Evolutionary conservation across 2,797 vertebrate species (phyloP), one percentile per base, ranked within the genome.

Genomic region (Gobionotothen gibberifrons): DNA sequence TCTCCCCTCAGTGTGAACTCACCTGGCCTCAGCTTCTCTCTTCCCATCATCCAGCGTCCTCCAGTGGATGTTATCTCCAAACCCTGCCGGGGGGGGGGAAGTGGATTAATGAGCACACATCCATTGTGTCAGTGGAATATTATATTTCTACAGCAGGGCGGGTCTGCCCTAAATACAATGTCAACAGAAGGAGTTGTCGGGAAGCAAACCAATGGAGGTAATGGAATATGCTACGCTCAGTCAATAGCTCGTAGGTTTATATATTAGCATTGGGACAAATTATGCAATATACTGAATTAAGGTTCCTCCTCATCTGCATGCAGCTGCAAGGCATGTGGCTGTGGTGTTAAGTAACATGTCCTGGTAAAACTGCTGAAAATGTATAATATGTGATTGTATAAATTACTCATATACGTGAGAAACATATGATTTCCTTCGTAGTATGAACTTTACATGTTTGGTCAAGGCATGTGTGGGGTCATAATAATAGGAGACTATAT

Each of bases 31-130:
- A 36, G 98, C 97, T 83, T 99, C 98, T 63, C 93, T 98, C 92
- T 96, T 99, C 66, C 97, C 98, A 87, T 99, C 97, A 61, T 99
- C 97, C 77, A 99, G 88, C 5, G 95, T 97, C 89, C 98, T 96
- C 98, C 98, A 99, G 71, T 98, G 95, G 93, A 99, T 99, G 79
- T 97, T 96, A 79, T 99, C 97, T 75, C 98, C 98, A 85, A 99
- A 99, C 63, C 98, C 98, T 99, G 79, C 16, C 2, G 55, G 59
- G 32, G 32, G 59, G 32, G 32, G 22, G n/a, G 14, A 11, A 63
- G 71, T 21, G 9, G 22, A 44, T 21, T 4, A 58, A 58, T 77
- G 47, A 72, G 51, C 17, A 54, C 60, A 63, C 19, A 32, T 9
- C 46, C n/a, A 15, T 40, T 66, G 79, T 76, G 49, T 58, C n/a